Evolutionary conservation across 2,797 vertebrate species (phyloP).

Genomic region (Phrynocephalus vlangalii): DNA sequence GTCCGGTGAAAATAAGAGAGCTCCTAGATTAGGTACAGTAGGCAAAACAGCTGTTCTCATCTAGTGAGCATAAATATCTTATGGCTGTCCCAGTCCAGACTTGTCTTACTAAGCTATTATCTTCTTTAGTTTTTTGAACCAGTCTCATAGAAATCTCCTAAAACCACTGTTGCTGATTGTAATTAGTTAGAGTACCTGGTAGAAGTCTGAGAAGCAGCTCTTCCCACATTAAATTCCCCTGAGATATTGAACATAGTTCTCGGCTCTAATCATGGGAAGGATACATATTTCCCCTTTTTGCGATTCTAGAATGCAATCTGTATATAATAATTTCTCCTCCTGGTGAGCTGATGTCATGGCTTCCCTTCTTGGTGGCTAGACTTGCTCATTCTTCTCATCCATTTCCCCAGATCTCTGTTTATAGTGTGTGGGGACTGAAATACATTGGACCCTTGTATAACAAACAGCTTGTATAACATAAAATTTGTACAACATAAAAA

Average conservation of each 20-base stretch:
- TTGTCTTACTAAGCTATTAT: neutral
- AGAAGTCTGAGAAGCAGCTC: neutral
- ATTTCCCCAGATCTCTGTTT: slow-evolving; percentile 16
- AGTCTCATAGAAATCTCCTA: neutral
- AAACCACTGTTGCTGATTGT: neutral
- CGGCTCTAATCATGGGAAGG: accelerated
- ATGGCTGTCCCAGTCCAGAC: slow-evolving; percentile 11
- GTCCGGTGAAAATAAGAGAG: neutral
- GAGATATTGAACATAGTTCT: neutral
- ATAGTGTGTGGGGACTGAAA: neutral
- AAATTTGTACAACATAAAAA: too few relatives aligned
- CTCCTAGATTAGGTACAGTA: neutral
- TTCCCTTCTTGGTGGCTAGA: neutral
- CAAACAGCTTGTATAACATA: too few relatives aligned
- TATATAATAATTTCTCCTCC: neutral
- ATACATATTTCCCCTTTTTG: neutral
- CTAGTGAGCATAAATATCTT: slow-evolving; percentile 18
- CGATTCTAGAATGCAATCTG: accelerated
- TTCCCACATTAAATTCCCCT: neutral
- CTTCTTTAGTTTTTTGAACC: neutral
- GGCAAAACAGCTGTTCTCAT: slow-evolving; percentile 5
- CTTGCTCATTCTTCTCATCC: accelerated
- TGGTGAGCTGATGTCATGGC: neutral
- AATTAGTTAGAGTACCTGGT: neutral
- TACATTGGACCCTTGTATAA: too few relatives aligned